Conservation (phyloP, 2,113 vertebrate genomes). For the Pimephales promelas region DNA sequence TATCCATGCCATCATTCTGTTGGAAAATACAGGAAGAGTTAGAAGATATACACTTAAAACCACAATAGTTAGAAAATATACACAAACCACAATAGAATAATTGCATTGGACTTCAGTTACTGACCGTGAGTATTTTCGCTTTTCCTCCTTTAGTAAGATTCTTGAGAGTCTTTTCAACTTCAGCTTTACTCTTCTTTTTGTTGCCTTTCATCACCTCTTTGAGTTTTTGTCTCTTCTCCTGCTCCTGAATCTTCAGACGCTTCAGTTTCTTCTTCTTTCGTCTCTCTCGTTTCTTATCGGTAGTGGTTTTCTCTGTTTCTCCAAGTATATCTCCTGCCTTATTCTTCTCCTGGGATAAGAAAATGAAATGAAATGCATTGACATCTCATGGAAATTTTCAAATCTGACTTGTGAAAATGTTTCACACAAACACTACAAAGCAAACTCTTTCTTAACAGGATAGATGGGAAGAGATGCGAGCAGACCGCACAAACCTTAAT, state of each 20-base stretch:
- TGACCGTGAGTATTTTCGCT: slow-evolving; percentile 86
- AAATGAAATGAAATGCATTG: slow-evolving; percentile 16
- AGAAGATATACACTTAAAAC: background rate
- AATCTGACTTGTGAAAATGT: background rate
- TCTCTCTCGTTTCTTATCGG: slow-evolving; percentile 91
- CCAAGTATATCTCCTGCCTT: slow-evolving; percentile 88
- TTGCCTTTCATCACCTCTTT: slow-evolving; percentile 75
- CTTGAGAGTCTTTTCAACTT: slow-evolving; percentile 78
- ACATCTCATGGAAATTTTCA: background rate
- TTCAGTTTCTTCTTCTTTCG: slow-evolving; percentile 86
- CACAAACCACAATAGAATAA: background rate
- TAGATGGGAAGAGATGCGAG: background rate
- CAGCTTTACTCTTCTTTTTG: slow-evolving; percentile 77
- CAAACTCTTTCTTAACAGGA: background rate
- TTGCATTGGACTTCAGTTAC: background rate
- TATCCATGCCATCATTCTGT: slow-evolving; percentile 94
- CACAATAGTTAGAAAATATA: background rate
- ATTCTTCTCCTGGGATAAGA: slow-evolving; percentile 85
- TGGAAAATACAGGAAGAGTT: slow-evolving; percentile 23
- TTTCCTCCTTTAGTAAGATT: slow-evolving; percentile 85
- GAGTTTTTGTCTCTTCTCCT: slow-evolving; percentile 79
- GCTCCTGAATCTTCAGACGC: slow-evolving; percentile 80
- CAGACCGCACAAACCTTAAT: slow-evolving; percentile 81
- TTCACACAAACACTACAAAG: background rate
- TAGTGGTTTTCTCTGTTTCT: slow-evolving; percentile 84